A percentile compares a stretch with the other conserved stretches of the same genome.
These are phyloP conservation scores for Laspeyria flexula DNA, from an alignment of 2,888 invertebrate genomes.

Conservation along the genomic window DNA sequence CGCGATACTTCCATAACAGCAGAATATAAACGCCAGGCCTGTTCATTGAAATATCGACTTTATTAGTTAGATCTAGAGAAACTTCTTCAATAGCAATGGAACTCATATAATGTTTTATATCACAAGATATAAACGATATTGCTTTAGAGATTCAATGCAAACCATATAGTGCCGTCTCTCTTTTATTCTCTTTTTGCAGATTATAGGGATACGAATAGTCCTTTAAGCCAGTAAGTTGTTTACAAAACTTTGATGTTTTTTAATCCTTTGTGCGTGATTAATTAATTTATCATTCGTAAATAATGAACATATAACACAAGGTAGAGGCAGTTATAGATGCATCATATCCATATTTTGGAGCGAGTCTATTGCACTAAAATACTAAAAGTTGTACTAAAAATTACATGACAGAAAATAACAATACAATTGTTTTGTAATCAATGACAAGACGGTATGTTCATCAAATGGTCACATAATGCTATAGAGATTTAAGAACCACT, in stretches of 20 bases:
- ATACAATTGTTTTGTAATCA: no score
- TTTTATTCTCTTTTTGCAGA: conserved; percentile 59
- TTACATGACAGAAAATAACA: no score
- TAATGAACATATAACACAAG: no score
- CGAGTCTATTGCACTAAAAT: no score
- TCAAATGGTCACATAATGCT: no score
- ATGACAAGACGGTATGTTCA: no score
- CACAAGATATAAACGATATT: conserved; percentile 47
- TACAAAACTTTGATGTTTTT: conserved; percentile 27
- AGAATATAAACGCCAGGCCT: conserved; percentile 5
- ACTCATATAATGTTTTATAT: conserved; percentile 4
- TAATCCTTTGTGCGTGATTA: no score
- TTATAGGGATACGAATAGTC: conserved; percentile 49
- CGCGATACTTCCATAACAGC: conserved; percentile 9
- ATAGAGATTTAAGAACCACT: no score
- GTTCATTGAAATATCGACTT: conserved; percentile 3
- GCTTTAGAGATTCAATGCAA: conserved; percentile 62
- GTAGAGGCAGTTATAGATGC: no score
- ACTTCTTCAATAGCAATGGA: not conserved
- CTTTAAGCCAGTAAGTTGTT: conserved; percentile 40
- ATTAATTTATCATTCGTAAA: no score
- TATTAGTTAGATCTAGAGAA: not conserved
- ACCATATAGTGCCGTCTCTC: conserved; percentile 52
- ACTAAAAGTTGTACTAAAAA: no score
- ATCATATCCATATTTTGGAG: no score